phyloP scores from a whole-genome alignment of 2,888 invertebrate genomes.

The Beris morrisii region DNA sequence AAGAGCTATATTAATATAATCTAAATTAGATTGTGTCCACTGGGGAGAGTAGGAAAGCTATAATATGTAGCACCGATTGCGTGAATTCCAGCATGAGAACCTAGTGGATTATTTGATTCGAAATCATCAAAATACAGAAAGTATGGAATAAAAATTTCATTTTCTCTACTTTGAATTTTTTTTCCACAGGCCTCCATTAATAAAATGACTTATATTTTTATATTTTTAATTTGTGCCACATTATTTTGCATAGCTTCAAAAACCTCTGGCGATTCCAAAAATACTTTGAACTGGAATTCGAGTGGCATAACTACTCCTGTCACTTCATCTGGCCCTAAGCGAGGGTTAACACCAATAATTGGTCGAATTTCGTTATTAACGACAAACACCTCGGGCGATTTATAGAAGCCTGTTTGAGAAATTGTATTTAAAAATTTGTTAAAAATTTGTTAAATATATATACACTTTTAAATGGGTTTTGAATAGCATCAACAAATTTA shows the following conservation, averaged over 20 bases:
- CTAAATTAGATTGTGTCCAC: neutral
- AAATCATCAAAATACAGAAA: constrained; percentile 30
- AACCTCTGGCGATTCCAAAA: constrained; percentile 20
- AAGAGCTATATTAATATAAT: constrained; percentile 4
- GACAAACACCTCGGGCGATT: too few species aligned
- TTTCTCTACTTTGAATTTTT: too few species aligned
- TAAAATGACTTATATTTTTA: neutral
- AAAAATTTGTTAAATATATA: too few species aligned
- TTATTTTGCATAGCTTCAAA: constrained; percentile 7
- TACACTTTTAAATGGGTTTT: too few species aligned
- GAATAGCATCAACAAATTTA: too few species aligned
- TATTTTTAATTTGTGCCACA: constrained; percentile 2
- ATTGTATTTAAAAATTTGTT: too few species aligned
- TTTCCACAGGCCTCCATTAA: too few species aligned
- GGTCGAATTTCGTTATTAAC: too few species aligned
- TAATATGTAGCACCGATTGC: constrained; percentile 15
- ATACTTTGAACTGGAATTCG: constrained; percentile 23
- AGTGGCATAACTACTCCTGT: neutral
- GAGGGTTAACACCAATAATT: too few species aligned
- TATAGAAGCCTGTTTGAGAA: too few species aligned
- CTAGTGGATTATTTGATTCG: constrained; percentile 27
- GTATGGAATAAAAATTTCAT: constrained; percentile 20
- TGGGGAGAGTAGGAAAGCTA: constrained; percentile 22
- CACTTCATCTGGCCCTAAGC: too few species aligned
- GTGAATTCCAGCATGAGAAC: neutral